Percentiles rank a stretch among this genome's conserved stretches.
Evolutionary conservation across 2,797 vertebrate species (phyloP).

Genomic region (Anas capensis): DNA sequence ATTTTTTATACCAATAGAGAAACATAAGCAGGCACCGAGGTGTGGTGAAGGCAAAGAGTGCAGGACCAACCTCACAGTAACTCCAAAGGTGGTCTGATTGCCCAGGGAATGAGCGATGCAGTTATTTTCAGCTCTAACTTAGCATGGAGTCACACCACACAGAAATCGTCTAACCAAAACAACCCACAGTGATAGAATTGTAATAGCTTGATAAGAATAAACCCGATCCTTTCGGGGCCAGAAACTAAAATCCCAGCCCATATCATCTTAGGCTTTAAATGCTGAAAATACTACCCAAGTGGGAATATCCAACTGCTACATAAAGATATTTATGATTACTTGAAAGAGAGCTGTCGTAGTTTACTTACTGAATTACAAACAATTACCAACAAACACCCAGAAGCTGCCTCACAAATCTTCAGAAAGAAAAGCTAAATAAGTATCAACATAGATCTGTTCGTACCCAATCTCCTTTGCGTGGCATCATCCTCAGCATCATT

Average conservation of each 20-base stretch:
- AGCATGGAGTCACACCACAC: background rate
- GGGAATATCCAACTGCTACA: background rate
- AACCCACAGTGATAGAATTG: background rate
- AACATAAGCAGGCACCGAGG: background rate
- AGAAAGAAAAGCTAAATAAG: background rate
- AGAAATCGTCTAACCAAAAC: background rate
- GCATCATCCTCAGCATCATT: background rate
- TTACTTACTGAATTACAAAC: background rate
- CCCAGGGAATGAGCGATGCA: fast-evolving
- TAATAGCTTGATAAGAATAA: background rate
- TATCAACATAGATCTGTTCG: fast-evolving
- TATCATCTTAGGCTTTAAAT: background rate
- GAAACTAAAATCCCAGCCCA: background rate
- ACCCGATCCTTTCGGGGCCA: background rate
- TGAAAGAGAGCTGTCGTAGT: background rate
- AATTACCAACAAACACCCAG: background rate
- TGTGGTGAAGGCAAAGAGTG: background rate
- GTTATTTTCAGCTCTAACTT: background rate
- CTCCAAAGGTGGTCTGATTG: background rate
- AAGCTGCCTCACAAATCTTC: background rate
- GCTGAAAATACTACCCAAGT: background rate
- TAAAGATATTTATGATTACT: background rate
- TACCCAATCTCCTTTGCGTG: background rate
- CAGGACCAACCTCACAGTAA: background rate
- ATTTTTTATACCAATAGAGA: background rate